Evolutionary conservation across 2,113 vertebrate genomes (phyloP).

Genomic region (Hydrochoerus hydrochaeris): DNA sequence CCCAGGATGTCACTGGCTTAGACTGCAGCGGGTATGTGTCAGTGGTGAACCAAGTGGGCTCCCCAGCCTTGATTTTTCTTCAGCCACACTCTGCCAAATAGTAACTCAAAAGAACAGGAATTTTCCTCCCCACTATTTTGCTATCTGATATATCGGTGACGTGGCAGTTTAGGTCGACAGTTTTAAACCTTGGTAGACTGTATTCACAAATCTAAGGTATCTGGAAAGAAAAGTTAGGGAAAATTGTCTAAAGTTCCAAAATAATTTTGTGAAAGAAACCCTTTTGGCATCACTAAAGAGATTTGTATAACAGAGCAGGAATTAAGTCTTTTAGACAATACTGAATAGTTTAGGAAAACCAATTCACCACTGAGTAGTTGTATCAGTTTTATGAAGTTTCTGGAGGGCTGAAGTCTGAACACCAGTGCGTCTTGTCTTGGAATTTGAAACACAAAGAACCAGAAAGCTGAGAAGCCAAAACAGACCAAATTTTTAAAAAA

Average conservation of each 20-base stretch:
- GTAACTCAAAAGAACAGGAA: not conserved
- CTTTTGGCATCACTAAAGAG: not conserved
- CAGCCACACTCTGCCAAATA: not conserved
- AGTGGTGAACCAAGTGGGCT: not conserved
- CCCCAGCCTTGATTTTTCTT: not conserved
- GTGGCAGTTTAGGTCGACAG: not conserved
- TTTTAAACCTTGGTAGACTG: not conserved
- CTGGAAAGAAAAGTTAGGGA: not conserved
- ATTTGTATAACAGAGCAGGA: not conserved
- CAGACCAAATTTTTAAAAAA: not conserved
- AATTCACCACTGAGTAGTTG: not conserved
- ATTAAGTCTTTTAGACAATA: not conserved
- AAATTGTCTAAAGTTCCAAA: not conserved
- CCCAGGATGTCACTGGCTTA: not conserved
- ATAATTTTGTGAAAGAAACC: not conserved
- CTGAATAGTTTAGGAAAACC: not conserved
- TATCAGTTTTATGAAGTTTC: not conserved
- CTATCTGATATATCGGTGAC: not conserved
- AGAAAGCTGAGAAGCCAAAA: not conserved
- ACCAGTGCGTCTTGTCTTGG: not conserved
- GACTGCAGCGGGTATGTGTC: not conserved
- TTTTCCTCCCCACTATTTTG: not conserved
- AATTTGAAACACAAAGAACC: not conserved
- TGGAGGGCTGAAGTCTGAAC: not conserved
- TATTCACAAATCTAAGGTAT: not conserved